Evolutionary conservation across 2,113 vertebrate genomes (phyloP).

Genomic region (Misgurnus anguillicaudatus): DNA sequence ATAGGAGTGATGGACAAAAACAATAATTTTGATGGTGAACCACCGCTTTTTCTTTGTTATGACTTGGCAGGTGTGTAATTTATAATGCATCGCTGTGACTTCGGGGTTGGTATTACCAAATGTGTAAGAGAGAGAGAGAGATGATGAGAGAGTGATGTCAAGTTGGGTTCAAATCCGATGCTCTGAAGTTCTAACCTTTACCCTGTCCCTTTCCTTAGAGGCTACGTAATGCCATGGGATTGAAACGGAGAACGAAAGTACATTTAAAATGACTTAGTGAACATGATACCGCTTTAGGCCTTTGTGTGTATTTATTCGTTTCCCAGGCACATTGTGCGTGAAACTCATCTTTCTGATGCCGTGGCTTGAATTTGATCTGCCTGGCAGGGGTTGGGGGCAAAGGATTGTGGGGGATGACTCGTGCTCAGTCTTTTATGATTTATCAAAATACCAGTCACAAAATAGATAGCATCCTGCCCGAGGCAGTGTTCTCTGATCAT

Average conservation of each 20-base stretch:
- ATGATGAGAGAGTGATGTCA: slow-evolving; percentile 60
- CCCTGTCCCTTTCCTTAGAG: slow-evolving; percentile 69
- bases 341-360: slow-evolving; percentile 54
- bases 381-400: slow-evolving; percentile 40
- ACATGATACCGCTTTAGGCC: slow-evolving; percentile 64
- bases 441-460: slow-evolving; percentile 62
- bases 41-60: not conserved
- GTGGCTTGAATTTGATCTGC: slow-evolving; percentile 65
- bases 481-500: slow-evolving; percentile 55
- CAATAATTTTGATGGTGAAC: not conserved
- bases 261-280: slow-evolving; percentile 71
- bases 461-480: slow-evolving; percentile 54
- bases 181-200: slow-evolving; percentile 76
- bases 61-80: slow-evolving; percentile 1
- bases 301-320: slow-evolving; percentile 62
- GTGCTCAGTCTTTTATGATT: slow-evolving; percentile 59
- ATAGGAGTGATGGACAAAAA: not conserved
- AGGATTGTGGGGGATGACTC: slow-evolving; percentile 47
- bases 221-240: slow-evolving; percentile 72
- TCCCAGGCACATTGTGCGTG: slow-evolving; percentile 58
- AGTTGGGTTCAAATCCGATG: slow-evolving; percentile 76
- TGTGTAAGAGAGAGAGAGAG: slow-evolving; percentile 3
- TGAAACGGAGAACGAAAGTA: slow-evolving; percentile 71
- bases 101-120: not conserved
- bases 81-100: not conserved